Percentiles rank a stretch among this genome's conserved stretches.
These are phyloP conservation scores for Momotus momota DNA, from an alignment of 2,797 vertebrate genomes.

Conservation along the genomic window DNA sequence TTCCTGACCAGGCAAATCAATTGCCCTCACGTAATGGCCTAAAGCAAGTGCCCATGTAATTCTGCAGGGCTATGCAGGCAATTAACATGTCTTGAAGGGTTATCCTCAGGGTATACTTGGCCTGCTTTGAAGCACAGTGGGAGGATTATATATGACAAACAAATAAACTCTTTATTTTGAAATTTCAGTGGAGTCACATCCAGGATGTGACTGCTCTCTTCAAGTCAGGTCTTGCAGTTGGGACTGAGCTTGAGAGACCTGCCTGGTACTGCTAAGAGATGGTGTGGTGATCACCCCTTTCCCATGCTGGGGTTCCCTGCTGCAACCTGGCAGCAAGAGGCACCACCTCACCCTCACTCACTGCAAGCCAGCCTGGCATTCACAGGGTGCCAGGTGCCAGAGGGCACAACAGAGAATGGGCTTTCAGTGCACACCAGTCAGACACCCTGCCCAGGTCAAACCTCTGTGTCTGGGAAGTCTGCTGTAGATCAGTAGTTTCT, in stretches of 20 bases:
- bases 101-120: not conserved
- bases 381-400: too few relatives aligned
- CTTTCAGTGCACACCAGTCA: not conserved
- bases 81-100: not conserved
- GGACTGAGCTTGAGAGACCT: not conserved
- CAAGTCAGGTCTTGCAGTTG: not conserved
- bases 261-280: fast-evolving
- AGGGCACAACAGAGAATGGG: fast-evolving
- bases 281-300: fast-evolving
- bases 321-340: not conserved
- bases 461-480: not conserved
- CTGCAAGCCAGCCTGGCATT: fast-evolving
- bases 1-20: not conserved
- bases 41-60: not conserved
- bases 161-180: not conserved
- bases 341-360: not conserved
- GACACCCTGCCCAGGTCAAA: not conserved
- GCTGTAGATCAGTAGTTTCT: not conserved
- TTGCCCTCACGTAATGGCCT: not conserved
- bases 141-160: not conserved
- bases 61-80: not conserved
- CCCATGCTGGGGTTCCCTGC: fast-evolving
- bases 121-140: not conserved
- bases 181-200: not conserved
- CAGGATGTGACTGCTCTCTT: not conserved